Conservation (phyloP, 1,140 invertebrate genomes). For the Cydia splendana region DNA sequence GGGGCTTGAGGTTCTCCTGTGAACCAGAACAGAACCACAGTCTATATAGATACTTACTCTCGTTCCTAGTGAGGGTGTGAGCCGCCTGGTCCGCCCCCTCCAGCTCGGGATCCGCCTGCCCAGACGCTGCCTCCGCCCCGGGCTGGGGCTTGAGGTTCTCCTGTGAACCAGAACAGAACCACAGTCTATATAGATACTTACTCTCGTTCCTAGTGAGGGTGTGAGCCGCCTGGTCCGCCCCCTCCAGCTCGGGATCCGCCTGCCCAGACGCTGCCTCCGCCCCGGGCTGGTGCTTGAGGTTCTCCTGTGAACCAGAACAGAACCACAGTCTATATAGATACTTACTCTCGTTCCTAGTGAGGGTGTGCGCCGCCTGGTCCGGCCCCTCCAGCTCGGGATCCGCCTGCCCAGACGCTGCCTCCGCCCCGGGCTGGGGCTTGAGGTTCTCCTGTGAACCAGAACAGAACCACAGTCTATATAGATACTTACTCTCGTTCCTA, state of each 20-base stretch:
- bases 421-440: constrained; percentile 62
- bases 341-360: constrained; percentile 66
- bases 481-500: constrained; percentile 65
- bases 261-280: constrained; percentile 55
- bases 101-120: constrained; percentile 60
- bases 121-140: constrained; percentile 56
- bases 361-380: constrained; percentile 63
- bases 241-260: constrained; percentile 64
- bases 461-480: too few species aligned
- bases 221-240: constrained; percentile 66
- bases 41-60: too few species aligned
- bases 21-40: neutral
- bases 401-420: constrained; percentile 50
- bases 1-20: constrained; percentile 48
- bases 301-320: constrained; percentile 35
- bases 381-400: constrained; percentile 69
- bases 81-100: constrained; percentile 67
- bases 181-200: too few species aligned
- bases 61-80: constrained; percentile 64
- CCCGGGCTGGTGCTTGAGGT: constrained; percentile 60
- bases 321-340: too few species aligned
- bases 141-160: constrained; percentile 58
- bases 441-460: constrained; percentile 42
- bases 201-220: constrained; percentile 65
- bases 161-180: neutral